These are phyloP conservation scores for Phaethon lepturus DNA, from an alignment of 2,113 vertebrate genomes.

Conservation along the genomic window DNA sequence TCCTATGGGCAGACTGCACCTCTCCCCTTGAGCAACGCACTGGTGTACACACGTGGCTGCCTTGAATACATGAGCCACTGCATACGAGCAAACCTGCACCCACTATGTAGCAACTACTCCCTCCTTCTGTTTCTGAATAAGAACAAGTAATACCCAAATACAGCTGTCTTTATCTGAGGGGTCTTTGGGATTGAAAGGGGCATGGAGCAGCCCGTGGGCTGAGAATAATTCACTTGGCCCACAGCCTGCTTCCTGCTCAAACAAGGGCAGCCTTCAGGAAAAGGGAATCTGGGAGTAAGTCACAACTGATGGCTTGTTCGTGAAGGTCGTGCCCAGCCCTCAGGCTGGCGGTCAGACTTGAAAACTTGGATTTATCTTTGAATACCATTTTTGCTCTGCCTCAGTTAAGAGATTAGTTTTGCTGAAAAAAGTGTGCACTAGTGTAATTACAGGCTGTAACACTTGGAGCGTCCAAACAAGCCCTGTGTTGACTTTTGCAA, in stretches of 20 bases:
- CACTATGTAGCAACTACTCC: fast-evolving
- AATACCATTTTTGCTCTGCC: not conserved
- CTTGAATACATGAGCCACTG: not conserved
- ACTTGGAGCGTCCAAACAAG: not conserved
- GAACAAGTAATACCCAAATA: not conserved
- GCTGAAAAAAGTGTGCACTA: not conserved
- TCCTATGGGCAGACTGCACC: not conserved
- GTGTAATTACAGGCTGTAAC: not conserved
- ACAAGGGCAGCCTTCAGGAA: not conserved
- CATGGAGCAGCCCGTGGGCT: not conserved
- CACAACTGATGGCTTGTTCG: not conserved
- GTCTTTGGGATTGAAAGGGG: not conserved
- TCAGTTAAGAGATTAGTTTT: not conserved
- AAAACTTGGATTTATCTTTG: not conserved
- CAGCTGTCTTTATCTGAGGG: not conserved
- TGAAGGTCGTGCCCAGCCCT: not conserved
- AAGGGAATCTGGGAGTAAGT: not conserved
- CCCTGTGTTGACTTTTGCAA: not conserved
- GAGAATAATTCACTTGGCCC: not conserved
- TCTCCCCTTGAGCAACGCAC: not conserved
- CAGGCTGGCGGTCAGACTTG: not conserved
- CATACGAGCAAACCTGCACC: not conserved
- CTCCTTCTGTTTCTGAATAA: fast-evolving
- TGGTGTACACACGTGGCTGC: fast-evolving
- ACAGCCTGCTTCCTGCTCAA: not conserved